Conservation (phyloP, 1,140 invertebrate genomes). For the Aplysia californica region DNA sequence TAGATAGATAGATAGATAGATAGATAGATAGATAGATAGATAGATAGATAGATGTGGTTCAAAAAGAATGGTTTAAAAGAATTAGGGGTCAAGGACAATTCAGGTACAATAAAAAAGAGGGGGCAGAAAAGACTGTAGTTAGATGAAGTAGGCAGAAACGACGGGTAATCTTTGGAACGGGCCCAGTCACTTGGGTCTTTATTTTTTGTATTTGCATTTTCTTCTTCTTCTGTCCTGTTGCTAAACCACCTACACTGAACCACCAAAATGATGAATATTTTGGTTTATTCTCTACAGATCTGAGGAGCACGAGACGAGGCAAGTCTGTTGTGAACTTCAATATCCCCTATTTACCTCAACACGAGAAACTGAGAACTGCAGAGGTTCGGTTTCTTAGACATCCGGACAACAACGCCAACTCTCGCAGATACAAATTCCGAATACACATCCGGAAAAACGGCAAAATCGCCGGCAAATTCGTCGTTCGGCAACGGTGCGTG, state of each 20-base stretch:
- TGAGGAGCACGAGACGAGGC: slow-evolving; percentile 5
- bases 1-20: too few relatives aligned
- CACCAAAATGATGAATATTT: not conserved
- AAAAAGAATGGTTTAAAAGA: too few relatives aligned
- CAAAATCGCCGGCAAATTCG: slow-evolving; percentile 23
- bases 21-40: too few relatives aligned
- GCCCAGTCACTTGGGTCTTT: not conserved
- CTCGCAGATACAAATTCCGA: slow-evolving; percentile 26
- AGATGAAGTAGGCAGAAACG: too few relatives aligned
- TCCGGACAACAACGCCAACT: slow-evolving; percentile 2
- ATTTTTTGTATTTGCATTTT: not conserved
- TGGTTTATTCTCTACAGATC: slow-evolving; percentile 6
- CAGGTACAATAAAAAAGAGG: too few relatives aligned
- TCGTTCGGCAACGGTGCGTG: slow-evolving; percentile 10
- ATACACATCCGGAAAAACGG: slow-evolving; percentile 26
- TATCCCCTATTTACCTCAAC: slow-evolving; percentile 36
- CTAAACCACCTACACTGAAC: not conserved
- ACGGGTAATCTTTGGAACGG: too few relatives aligned
- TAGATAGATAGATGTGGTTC: too few relatives aligned
- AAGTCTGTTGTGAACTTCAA: slow-evolving; percentile 26
- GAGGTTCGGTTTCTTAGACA: slow-evolving; percentile 40
- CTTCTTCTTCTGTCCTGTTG: not conserved
- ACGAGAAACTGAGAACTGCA: slow-evolving; percentile 40
- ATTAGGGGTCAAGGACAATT: too few relatives aligned
- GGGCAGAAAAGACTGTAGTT: too few relatives aligned